Conservation (phyloP, 2,797 vertebrate species). For the Gymnopithys bicolor region DNA sequence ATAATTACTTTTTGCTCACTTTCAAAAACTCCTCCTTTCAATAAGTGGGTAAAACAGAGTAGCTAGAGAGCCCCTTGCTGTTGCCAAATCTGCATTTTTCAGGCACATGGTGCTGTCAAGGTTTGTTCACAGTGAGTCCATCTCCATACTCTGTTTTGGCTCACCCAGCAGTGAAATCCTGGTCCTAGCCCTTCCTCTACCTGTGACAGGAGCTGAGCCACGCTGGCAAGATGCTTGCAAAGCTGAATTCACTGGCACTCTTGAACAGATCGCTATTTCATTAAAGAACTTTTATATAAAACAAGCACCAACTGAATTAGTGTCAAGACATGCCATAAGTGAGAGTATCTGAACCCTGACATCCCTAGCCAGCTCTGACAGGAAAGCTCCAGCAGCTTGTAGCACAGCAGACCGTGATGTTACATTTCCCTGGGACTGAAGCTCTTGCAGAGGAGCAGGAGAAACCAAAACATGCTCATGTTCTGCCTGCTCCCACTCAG, state of each 20-base stretch:
- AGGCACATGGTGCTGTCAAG: accelerated
- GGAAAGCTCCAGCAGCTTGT: background rate
- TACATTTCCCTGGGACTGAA: background rate
- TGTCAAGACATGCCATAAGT: background rate
- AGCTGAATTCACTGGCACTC: background rate
- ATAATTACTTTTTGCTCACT: background rate
- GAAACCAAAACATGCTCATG: accelerated
- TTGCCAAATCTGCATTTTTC: background rate
- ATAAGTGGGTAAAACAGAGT: background rate
- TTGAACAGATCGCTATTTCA: background rate
- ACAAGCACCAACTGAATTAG: background rate
- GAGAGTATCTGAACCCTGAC: background rate
- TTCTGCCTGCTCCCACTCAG: background rate
- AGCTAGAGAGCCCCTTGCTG: background rate
- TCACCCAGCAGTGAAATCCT: background rate
- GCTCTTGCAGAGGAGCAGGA: background rate
- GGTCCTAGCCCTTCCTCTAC: background rate
- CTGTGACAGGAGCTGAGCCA: background rate
- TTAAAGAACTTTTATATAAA: background rate
- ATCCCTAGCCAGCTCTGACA: background rate
- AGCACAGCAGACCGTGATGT: accelerated
- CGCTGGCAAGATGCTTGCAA: background rate
- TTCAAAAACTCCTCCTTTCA: background rate
- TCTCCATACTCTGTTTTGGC: background rate
- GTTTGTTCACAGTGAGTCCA: background rate